phyloP scores from a whole-genome alignment of 2,797 vertebrate genomes.

The Phalloptychus januarius region DNA sequence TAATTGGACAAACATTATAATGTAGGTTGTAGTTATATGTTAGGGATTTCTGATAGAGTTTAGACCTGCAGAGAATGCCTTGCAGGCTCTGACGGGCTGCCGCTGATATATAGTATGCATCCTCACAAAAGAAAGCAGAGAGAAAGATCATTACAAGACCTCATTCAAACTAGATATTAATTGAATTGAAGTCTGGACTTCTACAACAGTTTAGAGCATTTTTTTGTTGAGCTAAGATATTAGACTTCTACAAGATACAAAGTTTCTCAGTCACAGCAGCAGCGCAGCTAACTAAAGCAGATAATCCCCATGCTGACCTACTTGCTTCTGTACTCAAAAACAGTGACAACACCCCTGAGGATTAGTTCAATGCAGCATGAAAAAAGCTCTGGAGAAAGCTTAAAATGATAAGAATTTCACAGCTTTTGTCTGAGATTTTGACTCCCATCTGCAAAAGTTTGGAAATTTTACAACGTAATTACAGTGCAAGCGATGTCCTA shows the following conservation, averaged over 20 bases:
- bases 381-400: neutral
- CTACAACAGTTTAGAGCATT: neutral
- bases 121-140: too few species aligned
- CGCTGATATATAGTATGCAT: too few species aligned
- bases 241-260: neutral
- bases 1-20: too few species aligned
- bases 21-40: too few species aligned
- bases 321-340: slow-evolving; percentile 22
- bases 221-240: neutral
- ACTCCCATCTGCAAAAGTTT: slow-evolving; percentile 15
- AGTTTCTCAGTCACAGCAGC: slow-evolving; percentile 18
- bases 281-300: slow-evolving; percentile 29
- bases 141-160: too few species aligned
- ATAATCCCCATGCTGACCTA: slow-evolving; percentile 27
- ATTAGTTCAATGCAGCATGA: slow-evolving; percentile 4
- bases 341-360: slow-evolving; percentile 11
- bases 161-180: neutral
- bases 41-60: too few species aligned
- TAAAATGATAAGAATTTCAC: neutral
- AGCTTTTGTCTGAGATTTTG: slow-evolving; percentile 9
- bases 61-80: too few species aligned
- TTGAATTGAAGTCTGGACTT: neutral
- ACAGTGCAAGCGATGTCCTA: neutral
- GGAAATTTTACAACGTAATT: slow-evolving; percentile 15
- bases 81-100: too few species aligned